Conservation (phyloP, 2,113 vertebrate genomes). For the Rhodinocichla rosea region DNA sequence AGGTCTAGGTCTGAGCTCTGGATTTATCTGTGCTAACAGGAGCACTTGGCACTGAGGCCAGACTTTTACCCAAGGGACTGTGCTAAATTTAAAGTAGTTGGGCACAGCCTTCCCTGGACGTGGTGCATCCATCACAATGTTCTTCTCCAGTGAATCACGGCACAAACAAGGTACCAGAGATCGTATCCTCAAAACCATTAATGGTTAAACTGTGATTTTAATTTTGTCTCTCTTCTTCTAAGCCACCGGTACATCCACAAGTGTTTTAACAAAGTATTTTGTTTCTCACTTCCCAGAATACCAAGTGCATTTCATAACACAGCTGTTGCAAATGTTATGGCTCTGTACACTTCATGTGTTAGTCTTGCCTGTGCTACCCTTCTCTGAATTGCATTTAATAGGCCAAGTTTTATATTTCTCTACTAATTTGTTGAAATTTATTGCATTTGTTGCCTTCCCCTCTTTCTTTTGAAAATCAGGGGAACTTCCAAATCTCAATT, state of each 20-base stretch:
- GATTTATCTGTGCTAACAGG: background rate
- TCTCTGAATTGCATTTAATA: constrained; percentile 30
- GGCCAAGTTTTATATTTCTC: constrained; percentile 40
- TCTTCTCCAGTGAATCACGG: background rate
- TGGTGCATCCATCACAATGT: no score
- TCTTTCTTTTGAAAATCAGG: constrained; percentile 23
- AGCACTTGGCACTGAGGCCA: background rate
- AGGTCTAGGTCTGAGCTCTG: background rate
- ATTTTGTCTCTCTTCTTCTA: background rate
- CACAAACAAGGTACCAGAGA: background rate
- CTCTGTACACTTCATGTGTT: background rate
- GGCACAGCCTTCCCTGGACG: background rate
- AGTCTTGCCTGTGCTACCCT: background rate
- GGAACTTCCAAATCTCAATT: constrained; percentile 49
- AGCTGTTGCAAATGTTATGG: constrained; percentile 52
- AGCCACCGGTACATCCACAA: background rate
- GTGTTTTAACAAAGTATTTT: constrained; percentile 53
- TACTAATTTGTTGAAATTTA: constrained; percentile 56
- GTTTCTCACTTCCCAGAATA: constrained; percentile 48
- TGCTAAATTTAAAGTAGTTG: background rate
- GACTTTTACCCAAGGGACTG: background rate
- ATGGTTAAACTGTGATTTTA: background rate
- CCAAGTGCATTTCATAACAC: constrained; percentile 55
- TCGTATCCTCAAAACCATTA: fast-evolving
- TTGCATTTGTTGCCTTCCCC: constrained; percentile 34